Conservation (phyloP, 2,797 vertebrate genomes). For the Paratrypauchen microcephalus region DNA sequence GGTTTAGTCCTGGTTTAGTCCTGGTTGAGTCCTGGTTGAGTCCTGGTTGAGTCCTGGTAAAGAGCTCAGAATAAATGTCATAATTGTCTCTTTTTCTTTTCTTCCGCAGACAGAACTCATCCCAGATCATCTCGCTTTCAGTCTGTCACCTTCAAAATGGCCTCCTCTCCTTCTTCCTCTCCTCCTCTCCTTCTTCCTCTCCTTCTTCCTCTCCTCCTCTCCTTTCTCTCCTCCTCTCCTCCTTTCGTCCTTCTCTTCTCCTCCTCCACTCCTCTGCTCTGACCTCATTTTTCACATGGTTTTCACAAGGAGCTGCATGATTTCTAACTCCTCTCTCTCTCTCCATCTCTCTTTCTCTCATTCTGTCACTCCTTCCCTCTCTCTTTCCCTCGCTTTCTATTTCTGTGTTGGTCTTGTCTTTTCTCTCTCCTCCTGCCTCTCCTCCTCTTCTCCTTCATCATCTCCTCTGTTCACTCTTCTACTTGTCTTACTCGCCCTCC, state of each 20-base stretch:
- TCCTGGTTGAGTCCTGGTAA: too few relatives aligned
- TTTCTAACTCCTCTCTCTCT: not conserved
- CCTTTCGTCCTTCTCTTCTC: not conserved
- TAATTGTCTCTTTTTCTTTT: too few relatives aligned
- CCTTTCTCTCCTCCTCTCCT: not conserved
- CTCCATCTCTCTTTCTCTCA: not conserved
- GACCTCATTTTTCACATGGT: not conserved
- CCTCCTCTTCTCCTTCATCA: not conserved
- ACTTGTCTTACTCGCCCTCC: not conserved
- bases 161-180: not conserved
- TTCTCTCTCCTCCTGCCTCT: not conserved
- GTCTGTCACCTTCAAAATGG: not conserved
- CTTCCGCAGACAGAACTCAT: too few relatives aligned
- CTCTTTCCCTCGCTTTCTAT: not conserved
- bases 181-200: too few relatives aligned
- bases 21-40: too few relatives aligned
- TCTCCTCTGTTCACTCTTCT: not conserved
- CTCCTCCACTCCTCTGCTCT: not conserved
- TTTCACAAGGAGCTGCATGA: not conserved
- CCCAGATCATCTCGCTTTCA: not conserved
- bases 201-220: too few relatives aligned
- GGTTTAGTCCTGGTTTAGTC: too few relatives aligned
- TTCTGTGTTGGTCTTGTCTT: not conserved
- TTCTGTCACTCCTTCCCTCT: not conserved
- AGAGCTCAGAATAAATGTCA: too few relatives aligned